These are phyloP conservation scores for Clytia hemisphaerica DNA, from an alignment of 30 jellyfish, hydroid and myxozoan species.

Conservation along the genomic window DNA sequence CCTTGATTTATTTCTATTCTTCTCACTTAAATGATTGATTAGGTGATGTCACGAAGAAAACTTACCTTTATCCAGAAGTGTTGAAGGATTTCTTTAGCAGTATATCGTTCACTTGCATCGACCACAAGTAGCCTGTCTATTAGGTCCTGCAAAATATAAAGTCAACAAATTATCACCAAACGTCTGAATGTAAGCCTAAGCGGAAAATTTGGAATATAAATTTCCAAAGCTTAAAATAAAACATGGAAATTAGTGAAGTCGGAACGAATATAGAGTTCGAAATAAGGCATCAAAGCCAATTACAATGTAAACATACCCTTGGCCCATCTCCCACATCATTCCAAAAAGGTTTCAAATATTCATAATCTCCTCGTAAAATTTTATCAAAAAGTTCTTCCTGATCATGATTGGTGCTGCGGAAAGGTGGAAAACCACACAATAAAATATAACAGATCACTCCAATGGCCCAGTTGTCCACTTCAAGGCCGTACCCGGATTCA, in stretches of 20 bases:
- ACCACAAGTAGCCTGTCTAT: constrained; percentile 64
- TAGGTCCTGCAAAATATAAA: constrained; percentile 47
- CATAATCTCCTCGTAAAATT: constrained; percentile 82
- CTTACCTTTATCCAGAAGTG: constrained; percentile 85
- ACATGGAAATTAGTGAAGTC: too few relatives aligned
- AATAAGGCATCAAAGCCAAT: too few relatives aligned
- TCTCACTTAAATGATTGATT: background rate
- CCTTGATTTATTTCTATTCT: background rate
- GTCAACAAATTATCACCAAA: background rate
- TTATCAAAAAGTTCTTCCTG: constrained; percentile 94
- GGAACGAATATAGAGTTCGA: too few relatives aligned
- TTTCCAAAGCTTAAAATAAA: too few relatives aligned
- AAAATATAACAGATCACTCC: constrained; percentile 82
- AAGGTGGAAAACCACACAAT: constrained; percentile 95
- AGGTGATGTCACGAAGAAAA: background rate
- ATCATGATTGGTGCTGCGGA: constrained; percentile 81
- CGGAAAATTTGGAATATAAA: too few relatives aligned
- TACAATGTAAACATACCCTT: too few relatives aligned
- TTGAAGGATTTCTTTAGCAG: constrained; percentile 60
- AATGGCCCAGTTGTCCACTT: constrained; percentile 92
- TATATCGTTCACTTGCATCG: constrained; percentile 63
- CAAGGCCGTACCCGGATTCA: constrained; percentile 97
- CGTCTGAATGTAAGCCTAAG: background rate
- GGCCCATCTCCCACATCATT: constrained; percentile 78
- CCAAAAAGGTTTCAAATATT: constrained; percentile 85